phyloP scores from a whole-genome alignment of 2,888 invertebrate genomes.

The Chromoteleia sp. region DNA sequence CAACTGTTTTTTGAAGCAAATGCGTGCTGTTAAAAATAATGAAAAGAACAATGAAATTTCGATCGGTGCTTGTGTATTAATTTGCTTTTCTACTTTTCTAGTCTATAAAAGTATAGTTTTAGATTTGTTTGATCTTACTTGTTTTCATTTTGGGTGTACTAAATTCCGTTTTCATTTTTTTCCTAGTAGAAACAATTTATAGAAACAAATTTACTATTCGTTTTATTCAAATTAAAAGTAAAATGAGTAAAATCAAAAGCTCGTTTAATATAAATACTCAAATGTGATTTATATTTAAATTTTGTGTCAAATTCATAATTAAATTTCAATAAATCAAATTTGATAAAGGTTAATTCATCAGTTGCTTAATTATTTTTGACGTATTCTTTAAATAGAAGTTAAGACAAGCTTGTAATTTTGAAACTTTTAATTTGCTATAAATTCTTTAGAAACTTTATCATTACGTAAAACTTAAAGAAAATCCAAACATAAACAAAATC shows the following conservation, averaged over 20 bases:
- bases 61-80: constrained; percentile 14
- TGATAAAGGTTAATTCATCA: too few species aligned
- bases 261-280: too few species aligned
- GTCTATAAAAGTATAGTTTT: constrained; percentile 42
- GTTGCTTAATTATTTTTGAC: not conserved
- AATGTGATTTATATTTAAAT: too few species aligned
- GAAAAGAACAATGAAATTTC: constrained; percentile 52
- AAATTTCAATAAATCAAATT: too few species aligned
- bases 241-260: too few species aligned
- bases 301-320: too few species aligned
- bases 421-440: constrained; percentile 21
- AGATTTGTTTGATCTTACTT: too few species aligned
- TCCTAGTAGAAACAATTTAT: too few species aligned
- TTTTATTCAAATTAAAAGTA: too few species aligned
- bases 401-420: constrained; percentile 1
- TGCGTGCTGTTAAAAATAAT: constrained; percentile 18
- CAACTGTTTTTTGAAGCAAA: constrained; percentile 26
- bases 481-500: constrained; percentile 16
- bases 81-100: constrained; percentile 55
- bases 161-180: not conserved
- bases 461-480: constrained; percentile 25
- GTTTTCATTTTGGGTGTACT: not conserved
- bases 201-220: too few species aligned
- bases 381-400: not conserved
- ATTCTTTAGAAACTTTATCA: constrained; percentile 23